Evolutionary conservation across 1,140 invertebrate species (phyloP), one percentile per base, ranked within the genome.

Genomic region (Drosophila persimilis): DNA sequence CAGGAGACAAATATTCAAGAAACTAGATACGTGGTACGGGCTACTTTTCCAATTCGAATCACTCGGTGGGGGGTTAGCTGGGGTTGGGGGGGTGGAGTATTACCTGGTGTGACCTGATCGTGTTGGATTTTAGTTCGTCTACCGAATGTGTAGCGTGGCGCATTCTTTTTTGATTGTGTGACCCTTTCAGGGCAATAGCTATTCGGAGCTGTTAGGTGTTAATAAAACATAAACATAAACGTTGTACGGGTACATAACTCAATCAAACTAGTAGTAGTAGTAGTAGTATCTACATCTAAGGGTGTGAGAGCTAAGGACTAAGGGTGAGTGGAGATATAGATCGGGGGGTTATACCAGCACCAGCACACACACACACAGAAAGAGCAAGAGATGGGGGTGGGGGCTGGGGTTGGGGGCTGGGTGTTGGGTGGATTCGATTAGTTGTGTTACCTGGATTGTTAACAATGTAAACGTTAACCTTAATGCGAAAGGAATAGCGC

Each of bases 121-220:
- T 91, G 89, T 67, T 92, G 81, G 63, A 86, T 73, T 79, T 91
- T 92, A 61, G 91, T 91, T 85, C 89, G 80, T 78, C 77, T 83
- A 79, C 86, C 84, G 76, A 92, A 94, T 67, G 91, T 88, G 90
- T 89, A 91, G 73, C 91, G 74, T 73, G 90, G 90, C 76, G 90
- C 79, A 88, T 77, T 90, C 75, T 83, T 93, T 88, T 95, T 93
- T 72, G 94, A 91, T 69, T 95, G 93, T 41, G 83, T 85, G 67
- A 94, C 93, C 89, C 94, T 94, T 78, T 95, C 95, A 46, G 94
- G 93, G 60, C 83, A 91, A 70, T 94, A 94, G 62, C 91, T 91
- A 80, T 93, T 93, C 62, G 93, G 93, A 62, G 92, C 93, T 91
- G 83, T 90, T 90, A 79, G 35, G 80, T 90, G 67, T 88, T 76